phyloP scores from a whole-genome alignment of 37 sponge, comb jelly and placozoan genomes.

The Beroe forskalii region DNA sequence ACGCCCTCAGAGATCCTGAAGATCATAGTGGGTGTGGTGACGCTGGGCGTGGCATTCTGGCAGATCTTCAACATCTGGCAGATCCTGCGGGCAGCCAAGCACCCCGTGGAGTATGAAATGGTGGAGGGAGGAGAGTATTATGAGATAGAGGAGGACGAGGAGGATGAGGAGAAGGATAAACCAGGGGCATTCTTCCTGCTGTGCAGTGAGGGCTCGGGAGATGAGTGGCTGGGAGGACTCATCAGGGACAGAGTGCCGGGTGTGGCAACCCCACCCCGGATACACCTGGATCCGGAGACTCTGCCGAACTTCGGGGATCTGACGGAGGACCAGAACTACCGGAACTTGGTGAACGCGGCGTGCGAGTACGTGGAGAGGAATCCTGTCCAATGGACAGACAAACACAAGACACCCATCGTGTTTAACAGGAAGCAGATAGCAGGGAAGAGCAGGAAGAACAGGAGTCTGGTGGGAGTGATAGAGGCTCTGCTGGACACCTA shows the following conservation, averaged over 20 bases:
- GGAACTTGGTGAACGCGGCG: background rate
- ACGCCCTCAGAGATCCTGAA: conserved; percentile 49
- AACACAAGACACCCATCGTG: background rate
- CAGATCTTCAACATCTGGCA: conserved; percentile 27
- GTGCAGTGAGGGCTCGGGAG: background rate
- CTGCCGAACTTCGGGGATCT: background rate
- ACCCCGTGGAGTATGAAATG: conserved; percentile 8
- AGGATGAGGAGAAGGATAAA: background rate
- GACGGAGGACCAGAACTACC: background rate
- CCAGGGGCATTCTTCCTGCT: background rate
- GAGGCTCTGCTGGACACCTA: background rate
- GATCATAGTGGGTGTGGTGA: conserved; percentile 58
- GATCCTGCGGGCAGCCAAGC: background rate
- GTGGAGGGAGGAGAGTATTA: background rate
- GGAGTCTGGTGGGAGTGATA: background rate
- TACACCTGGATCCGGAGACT: background rate
- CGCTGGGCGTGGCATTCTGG: conserved; percentile 35
- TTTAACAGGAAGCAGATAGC: background rate
- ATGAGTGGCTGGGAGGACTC: background rate
- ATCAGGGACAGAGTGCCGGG: background rate
- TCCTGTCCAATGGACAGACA: background rate
- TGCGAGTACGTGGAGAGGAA: conserved; percentile 41
- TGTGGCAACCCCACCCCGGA: background rate
- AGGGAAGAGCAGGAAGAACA: background rate
- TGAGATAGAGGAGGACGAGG: background rate